phyloP scores from a whole-genome alignment of 2,888 invertebrate species.

The Parnassius mnemosyne region DNA sequence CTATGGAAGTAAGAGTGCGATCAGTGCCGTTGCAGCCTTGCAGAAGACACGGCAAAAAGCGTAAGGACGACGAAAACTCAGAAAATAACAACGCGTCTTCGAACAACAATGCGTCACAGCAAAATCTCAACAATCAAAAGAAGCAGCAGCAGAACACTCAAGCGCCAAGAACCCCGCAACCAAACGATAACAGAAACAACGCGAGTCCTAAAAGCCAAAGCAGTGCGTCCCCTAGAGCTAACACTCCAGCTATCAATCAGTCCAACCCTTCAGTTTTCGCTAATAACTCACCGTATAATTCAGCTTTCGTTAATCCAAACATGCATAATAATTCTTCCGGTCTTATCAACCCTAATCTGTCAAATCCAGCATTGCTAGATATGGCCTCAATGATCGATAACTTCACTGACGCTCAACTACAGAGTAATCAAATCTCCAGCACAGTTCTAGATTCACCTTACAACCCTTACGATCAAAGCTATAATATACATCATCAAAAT shows the following conservation, averaged over 20 bases:
- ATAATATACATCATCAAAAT: constrained; percentile 84
- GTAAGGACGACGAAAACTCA: constrained; percentile 85
- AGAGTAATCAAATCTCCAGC: constrained; percentile 92
- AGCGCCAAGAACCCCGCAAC: constrained; percentile 68
- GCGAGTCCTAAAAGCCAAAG: constrained; percentile 75
- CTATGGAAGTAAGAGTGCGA: constrained; percentile 92
- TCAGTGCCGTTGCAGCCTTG: constrained; percentile 92
- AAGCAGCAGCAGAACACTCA: constrained; percentile 58
- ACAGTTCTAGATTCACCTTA: constrained; percentile 88
- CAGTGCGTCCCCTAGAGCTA: constrained; percentile 79
- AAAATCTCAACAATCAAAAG: constrained; percentile 67
- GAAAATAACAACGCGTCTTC: constrained; percentile 49
- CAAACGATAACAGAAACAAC: constrained; percentile 59
- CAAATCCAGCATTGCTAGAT: constrained; percentile 82
- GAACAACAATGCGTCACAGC: constrained; percentile 50
- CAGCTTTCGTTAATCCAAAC: constrained; percentile 72
- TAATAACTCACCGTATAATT: constrained; percentile 66
- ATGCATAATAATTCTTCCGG: constrained; percentile 66
- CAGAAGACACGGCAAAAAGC: constrained; percentile 87
- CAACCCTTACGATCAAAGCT: constrained; percentile 82
- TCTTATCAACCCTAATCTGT: constrained; percentile 71
- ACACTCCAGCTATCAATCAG: constrained; percentile 67
- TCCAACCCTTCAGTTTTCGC: constrained; percentile 59
- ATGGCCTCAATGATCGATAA: constrained; percentile 89
- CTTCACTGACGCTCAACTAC: constrained; percentile 88